Base-by-base conservation (phyloP, 92 coral and sea anemone species). In the Phenganax subtilis region DNA sequence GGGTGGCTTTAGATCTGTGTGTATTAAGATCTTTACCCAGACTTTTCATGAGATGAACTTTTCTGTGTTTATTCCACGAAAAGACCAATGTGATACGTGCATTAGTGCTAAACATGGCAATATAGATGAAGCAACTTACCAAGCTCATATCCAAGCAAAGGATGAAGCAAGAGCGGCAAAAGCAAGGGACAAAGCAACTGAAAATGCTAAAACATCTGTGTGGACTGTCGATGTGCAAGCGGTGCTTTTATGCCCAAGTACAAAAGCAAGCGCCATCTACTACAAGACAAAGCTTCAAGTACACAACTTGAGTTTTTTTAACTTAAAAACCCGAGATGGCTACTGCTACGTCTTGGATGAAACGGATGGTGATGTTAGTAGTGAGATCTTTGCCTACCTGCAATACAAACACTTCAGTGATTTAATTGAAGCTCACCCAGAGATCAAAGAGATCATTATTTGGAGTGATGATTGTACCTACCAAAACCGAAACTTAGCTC, bases 191-290 rank as follows among this genome's bases (percentile, higher is more conserved):
- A 80, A 80, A 27, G 16, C 37, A 15, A 31, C 47, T 27, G 84
- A 55, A 51, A 70, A 44, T 57, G 57, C 51, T 10, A 64, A 31
- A 54, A 51, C 31, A 25, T 62, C 70, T 56, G 68, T 64, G 0
- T 54, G 55, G 59, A 80, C 69, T 3, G 11, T 80, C 3, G 84
- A 80, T 64, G 58, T 80, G n/a, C 84, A 80, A 80, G 84, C 75
- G 37, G 84, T 80, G 54, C 84, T 80, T 64, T 14, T 66, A 9
- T 31, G 70, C 30, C 82, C 82, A 59, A 58, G 47, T 10, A 61
- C 70, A 27, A 71, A 71, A 71, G 75, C 75, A 10, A 71, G 75
- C 9, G 56, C 75, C 56, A 0, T 71, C 54, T 71, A 71, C n/a
- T 69, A 69, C n/a, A 51, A 69, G 30, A 27, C 75, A 12, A 69